Percentiles rank a stretch among this genome's conserved stretches.
Conservation (phyloP, 2,888 invertebrate species). For the Nipponacmea schrenckii region DNA sequence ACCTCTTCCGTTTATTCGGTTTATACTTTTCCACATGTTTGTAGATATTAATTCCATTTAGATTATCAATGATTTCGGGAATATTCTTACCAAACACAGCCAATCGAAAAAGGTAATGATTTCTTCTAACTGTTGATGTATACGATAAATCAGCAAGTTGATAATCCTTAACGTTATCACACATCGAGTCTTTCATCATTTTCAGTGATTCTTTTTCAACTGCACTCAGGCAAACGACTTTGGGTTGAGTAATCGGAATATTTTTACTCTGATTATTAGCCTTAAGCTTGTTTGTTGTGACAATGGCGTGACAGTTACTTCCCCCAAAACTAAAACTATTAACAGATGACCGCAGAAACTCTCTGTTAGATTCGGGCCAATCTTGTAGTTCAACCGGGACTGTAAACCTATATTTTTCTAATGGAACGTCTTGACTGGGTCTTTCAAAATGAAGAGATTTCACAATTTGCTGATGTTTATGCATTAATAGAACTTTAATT, state of each 20-base stretch:
- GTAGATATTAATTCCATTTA: background rate
- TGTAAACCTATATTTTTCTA: conserved; percentile 26
- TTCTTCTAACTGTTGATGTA: conserved; percentile 37
- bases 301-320: conserved; percentile 41
- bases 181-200: conserved; percentile 13
- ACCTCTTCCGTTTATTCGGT: background rate
- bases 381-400: conserved; percentile 20
- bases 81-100: conserved; percentile 21
- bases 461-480: no score
- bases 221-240: conserved; percentile 30
- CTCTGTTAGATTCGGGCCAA: conserved; percentile 23
- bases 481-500: no score
- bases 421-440: conserved; percentile 34
- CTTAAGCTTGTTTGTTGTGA: conserved; percentile 9
- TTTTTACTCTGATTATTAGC: no score
- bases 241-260: background rate
- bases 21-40: background rate
- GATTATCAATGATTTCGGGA: conserved; percentile 16
- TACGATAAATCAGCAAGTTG: conserved; percentile 21
- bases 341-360: conserved; percentile 20
- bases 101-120: conserved; percentile 30
- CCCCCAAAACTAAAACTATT: conserved; percentile 51
- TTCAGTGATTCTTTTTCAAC: conserved; percentile 12
- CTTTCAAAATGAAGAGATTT: conserved; percentile 34
- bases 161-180: background rate